These are phyloP conservation scores for Graptemys geographica DNA, from an alignment of 2,797 vertebrate species.

Conservation along the genomic window DNA sequence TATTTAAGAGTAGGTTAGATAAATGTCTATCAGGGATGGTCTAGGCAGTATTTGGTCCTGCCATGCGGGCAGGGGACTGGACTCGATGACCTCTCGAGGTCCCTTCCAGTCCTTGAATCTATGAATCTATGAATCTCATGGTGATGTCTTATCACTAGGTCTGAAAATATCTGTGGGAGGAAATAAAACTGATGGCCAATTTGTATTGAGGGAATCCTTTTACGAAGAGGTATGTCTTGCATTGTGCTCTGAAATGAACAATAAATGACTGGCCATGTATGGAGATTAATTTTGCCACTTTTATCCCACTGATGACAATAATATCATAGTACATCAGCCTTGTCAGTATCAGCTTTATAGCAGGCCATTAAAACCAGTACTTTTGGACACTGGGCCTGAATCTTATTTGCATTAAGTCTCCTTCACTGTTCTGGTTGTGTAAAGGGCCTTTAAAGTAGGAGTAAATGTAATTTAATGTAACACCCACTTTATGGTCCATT, in stretches of 20 bases:
- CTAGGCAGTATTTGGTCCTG: too few species aligned
- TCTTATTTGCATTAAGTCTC: constrained; percentile 32
- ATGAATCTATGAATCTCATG: neutral
- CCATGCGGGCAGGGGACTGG: too few species aligned
- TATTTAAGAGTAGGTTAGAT: too few species aligned
- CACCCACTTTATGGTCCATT: neutral
- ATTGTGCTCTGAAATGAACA: neutral
- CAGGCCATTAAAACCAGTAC: constrained; percentile 38
- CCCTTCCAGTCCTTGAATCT: too few species aligned
- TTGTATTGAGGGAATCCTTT: neutral
- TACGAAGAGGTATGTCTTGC: neutral
- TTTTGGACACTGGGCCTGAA: constrained; percentile 26
- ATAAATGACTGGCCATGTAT: neutral
- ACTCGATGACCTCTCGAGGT: too few species aligned
- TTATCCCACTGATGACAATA: neutral
- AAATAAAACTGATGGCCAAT: neutral
- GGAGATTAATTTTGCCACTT: constrained; percentile 24
- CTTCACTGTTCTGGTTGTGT: neutral
- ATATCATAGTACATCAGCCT: constrained; percentile 29
- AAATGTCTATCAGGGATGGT: too few species aligned
- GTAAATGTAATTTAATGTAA: constrained; percentile 18
- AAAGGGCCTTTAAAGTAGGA: constrained; percentile 10
- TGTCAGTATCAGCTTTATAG: constrained; percentile 38
- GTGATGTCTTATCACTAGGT: neutral
- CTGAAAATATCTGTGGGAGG: neutral